These are phyloP conservation scores for Magallana ariakensis DNA, from an alignment of 1,140 invertebrate species.

Conservation along the genomic window DNA sequence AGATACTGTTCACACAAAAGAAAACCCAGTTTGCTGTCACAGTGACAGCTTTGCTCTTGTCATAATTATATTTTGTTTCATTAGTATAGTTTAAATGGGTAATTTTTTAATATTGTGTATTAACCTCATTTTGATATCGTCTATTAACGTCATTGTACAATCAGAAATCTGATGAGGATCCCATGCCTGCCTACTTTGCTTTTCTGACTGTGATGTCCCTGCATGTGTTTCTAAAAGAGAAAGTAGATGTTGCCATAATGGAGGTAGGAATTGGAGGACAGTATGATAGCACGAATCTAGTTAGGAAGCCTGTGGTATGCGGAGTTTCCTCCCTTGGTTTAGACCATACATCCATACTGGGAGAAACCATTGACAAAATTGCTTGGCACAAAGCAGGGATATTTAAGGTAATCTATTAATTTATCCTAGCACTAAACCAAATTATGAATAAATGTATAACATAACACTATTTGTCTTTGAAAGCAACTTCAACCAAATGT, in stretches of 20 bases:
- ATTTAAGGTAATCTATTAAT: slow-evolving; percentile 85
- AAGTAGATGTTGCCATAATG: slow-evolving; percentile 93
- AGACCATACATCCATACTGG: slow-evolving; percentile 92
- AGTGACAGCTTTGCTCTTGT: too few relatives aligned
- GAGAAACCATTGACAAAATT: slow-evolving; percentile 91
- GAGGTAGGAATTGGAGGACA: slow-evolving; percentile 99
- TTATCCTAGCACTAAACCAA: neutral
- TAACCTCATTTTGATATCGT: too few relatives aligned
- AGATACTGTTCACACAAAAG: too few relatives aligned
- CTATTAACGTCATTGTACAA: too few relatives aligned
- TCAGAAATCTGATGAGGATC: slow-evolving; percentile 60
- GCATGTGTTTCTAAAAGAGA: slow-evolving; percentile 91
- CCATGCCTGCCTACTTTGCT: slow-evolving; percentile 95
- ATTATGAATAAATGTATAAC: too few relatives aligned
- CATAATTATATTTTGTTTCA: neutral
- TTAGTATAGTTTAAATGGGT: neutral
- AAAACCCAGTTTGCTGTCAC: too few relatives aligned
- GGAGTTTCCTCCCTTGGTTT: slow-evolving; percentile 94
- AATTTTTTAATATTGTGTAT: too few relatives aligned
- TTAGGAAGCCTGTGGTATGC: slow-evolving; percentile 83
- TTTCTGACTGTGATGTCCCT: slow-evolving; percentile 96
- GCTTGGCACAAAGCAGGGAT: slow-evolving; percentile 98
- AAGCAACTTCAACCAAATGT: too few relatives aligned
- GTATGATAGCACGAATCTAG: slow-evolving; percentile 95
- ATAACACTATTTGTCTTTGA: too few relatives aligned